Conservation (phyloP, 2,797 vertebrate species). For the Crenichthys baileyi region DNA sequence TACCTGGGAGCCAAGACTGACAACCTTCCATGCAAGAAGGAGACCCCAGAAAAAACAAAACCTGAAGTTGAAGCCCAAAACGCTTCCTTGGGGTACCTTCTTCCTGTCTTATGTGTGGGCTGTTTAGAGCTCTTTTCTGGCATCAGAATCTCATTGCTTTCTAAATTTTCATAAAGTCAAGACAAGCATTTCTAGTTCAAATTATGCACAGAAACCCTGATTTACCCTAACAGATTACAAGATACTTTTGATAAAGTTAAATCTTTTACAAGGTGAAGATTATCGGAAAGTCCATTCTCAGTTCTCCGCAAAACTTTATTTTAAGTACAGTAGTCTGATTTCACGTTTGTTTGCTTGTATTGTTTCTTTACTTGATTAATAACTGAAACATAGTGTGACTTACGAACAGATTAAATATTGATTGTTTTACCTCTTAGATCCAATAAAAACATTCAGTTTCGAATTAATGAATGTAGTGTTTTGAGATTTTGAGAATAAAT, state of each 20-base stretch:
- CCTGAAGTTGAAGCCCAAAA: background rate
- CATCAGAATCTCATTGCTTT: background rate
- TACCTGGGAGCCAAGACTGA: background rate
- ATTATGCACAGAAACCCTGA: background rate
- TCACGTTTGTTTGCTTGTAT: background rate
- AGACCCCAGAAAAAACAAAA: too few species aligned
- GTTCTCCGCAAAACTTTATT: too few species aligned
- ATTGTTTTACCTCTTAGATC: background rate
- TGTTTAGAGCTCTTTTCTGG: background rate
- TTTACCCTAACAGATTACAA: too few species aligned
- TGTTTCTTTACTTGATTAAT: background rate
- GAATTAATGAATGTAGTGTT: background rate
- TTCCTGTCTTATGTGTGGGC: background rate
- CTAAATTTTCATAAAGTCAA: background rate
- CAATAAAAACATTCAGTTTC: background rate
- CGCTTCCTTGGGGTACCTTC: background rate
- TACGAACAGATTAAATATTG: background rate
- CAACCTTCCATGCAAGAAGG: too few species aligned
- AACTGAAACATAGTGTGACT: background rate
- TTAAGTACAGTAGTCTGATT: too few species aligned
- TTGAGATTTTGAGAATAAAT: background rate
- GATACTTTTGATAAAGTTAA: too few species aligned
- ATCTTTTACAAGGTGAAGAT: too few species aligned
- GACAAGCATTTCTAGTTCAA: background rate
- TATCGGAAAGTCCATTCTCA: too few species aligned